A percentile compares a stretch with the other conserved stretches of the same genome.
phyloP scores from a whole-genome alignment of 2,113 vertebrate genomes.

The Leucopternis melanops region DNA sequence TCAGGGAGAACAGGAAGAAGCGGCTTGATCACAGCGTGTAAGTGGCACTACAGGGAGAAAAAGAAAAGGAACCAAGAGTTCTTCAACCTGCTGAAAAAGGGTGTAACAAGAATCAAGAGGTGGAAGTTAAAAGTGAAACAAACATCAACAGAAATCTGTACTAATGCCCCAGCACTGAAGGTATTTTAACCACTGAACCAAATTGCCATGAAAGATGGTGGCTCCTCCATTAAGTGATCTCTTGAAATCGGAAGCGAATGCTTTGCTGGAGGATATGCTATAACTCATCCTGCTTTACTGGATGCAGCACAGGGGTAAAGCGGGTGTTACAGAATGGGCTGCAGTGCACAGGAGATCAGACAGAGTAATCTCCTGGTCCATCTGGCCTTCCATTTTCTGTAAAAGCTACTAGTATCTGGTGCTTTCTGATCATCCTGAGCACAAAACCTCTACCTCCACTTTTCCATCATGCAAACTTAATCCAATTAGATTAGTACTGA shows the following conservation, averaged over 20 bases:
- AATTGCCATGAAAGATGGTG: background rate
- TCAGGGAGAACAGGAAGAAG: conserved; percentile 16
- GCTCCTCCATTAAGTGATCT: background rate
- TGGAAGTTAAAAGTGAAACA: conserved; percentile 38
- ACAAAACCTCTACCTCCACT: background rate
- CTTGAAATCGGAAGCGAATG: background rate
- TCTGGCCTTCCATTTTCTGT: conserved; percentile 25
- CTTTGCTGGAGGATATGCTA: fast-evolving
- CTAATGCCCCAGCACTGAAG: fast-evolving
- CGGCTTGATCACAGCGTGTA: background rate
- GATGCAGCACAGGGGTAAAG: background rate
- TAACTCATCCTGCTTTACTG: background rate
- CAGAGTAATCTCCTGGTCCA: conserved; percentile 26
- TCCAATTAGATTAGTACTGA: background rate
- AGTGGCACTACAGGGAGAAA: conserved; percentile 28
- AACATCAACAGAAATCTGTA: conserved; percentile 7
- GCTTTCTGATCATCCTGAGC: background rate
- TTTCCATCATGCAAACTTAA: background rate
- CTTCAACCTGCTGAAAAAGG: conserved; percentile 23
- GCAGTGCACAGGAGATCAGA: background rate
- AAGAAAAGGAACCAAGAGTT: conserved; percentile 1
- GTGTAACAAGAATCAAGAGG: conserved; percentile 17
- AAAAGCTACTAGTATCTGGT: background rate
- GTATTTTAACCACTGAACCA: background rate
- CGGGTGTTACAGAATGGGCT: background rate